Base-by-base conservation (phyloP, 2,888 invertebrate genomes). In the Machimus atricapillus region DNA sequence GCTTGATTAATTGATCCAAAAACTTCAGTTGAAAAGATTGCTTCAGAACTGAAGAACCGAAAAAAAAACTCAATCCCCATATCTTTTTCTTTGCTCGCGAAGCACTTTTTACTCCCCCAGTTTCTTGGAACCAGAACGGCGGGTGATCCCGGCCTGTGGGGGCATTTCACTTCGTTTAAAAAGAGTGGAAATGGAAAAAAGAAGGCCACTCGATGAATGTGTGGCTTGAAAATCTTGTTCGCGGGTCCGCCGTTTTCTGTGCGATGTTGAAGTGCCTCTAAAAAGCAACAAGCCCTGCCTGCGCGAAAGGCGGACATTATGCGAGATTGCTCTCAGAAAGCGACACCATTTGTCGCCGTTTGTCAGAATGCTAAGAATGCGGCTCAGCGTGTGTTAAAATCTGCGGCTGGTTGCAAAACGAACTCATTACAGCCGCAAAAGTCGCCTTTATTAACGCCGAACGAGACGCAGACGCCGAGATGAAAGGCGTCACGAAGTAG, bases 321-420 rank as follows among this genome's bases (percentile, higher is more conserved):
- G 76, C 52, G 31, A 85, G 37, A 86, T 82, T 82, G 52, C 82
- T 52, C 34, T 19, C 19, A 37, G 74, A 86, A 81, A 73, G 79
- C 79, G 86, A 79, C 86, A 86, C 86, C 86, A 86, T 86, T 86
- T 86, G 86, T 86, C 81, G 86, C 43, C 81, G 81, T 81, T 78
- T 56, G 78, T 79, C 86, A 81, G 52, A 86, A 23, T 66, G 58
- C 31, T 81, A 40, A 66, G 66, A 86, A 79, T 66, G 73, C 34
- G 43, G 73, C 16, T 52, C 23, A 31, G 73, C 6, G 78, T 78
- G 14, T 86, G 56, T 74, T 46, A 58, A 37, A 34, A 46, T 37
- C 16, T 37, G 77, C 52, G 31, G 34, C 56, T 73, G 74, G 27
- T 37, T 85, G 85, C 73, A 85, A 85, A 85, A 85, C 46, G 85